Percentiles rank a stretch among this genome's conserved stretches.
These are phyloP conservation scores for Tachystola acroxantha DNA, from an alignment of 2,888 invertebrate genomes.

Conservation along the genomic window DNA sequence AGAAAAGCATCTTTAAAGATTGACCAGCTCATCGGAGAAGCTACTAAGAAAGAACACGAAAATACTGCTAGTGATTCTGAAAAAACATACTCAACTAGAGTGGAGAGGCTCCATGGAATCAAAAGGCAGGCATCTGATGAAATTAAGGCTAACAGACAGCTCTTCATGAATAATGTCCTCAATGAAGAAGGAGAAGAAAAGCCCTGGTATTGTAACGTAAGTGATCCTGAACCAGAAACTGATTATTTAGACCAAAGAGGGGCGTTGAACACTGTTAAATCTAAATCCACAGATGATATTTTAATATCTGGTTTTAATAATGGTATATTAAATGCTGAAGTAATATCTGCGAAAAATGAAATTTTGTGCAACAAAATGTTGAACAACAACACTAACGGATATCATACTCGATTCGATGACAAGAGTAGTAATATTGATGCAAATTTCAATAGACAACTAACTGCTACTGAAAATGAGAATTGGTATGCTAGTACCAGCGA, in stretches of 20 bases:
- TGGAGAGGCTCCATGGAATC: constrained; percentile 77
- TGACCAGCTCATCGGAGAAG: constrained; percentile 71
- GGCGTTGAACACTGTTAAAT: constrained; percentile 44
- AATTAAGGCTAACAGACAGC: constrained; percentile 65
- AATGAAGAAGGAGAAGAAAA: constrained; percentile 62
- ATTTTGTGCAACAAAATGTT: constrained; percentile 58
- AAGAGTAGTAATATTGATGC: constrained; percentile 55
- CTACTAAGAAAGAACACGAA: constrained; percentile 48
- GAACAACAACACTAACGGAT: constrained; percentile 47
- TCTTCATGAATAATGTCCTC: constrained; percentile 64
- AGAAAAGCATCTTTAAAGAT: constrained; percentile 76
- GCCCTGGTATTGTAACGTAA: constrained; percentile 73
- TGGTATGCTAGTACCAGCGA: constrained; percentile 91
- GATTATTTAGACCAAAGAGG: constrained; percentile 57
- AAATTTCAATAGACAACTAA: constrained; percentile 37
- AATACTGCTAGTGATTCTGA: constrained; percentile 56
- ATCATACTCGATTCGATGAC: constrained; percentile 43
- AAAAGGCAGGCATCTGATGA: constrained; percentile 70
- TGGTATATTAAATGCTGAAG: constrained; percentile 46
- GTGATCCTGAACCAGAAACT: constrained; percentile 68
- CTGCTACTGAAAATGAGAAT: constrained; percentile 80
- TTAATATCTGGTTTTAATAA: constrained; percentile 43
- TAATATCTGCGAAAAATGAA: constrained; percentile 66
- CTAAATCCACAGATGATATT: constrained; percentile 59
- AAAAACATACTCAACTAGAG: constrained; percentile 74